Evolutionary conservation across 1,140 invertebrate species (phyloP).

Genomic region (Conus betulinus): DNA sequence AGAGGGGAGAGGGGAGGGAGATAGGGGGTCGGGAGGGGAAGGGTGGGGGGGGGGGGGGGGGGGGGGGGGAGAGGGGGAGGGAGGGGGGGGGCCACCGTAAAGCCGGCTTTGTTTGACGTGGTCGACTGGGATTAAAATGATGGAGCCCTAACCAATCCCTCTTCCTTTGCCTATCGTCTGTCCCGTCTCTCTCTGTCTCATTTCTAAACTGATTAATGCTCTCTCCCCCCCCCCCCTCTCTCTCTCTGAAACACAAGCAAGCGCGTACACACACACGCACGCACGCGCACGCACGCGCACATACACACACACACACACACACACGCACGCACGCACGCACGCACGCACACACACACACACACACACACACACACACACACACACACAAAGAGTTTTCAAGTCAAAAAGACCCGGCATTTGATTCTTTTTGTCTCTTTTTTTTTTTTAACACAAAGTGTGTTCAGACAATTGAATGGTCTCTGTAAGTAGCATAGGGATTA

Average conservation of each 20-base stretch:
- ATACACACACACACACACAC: not conserved
- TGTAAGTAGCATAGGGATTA: too few species aligned
- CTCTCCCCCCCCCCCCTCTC: not conserved
- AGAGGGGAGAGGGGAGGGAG: too few species aligned
- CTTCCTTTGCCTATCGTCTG: too few species aligned
- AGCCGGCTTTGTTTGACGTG: not conserved
- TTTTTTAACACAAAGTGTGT: too few species aligned
- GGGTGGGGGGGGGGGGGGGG: too few species aligned
- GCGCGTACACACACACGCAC: not conserved
- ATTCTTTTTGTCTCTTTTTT: too few species aligned
- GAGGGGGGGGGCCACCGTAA: not conserved
- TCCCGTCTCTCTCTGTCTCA: not conserved
- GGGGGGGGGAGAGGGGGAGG: not conserved
- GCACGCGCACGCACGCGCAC: not conserved
- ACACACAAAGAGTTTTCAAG: too few species aligned
- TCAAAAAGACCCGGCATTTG: too few species aligned
- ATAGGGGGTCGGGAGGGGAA: too few species aligned
- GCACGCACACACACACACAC: not conserved
- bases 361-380: slow-evolving; percentile 19
- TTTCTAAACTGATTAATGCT: not conserved
- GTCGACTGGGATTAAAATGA: not conserved
- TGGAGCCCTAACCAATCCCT: not conserved
- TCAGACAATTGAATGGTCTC: too few species aligned
- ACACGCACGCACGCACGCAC: not conserved
- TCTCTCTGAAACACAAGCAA: not conserved